phyloP scores from a whole-genome alignment of 2,113 vertebrate genomes.

The Takifugu flavidus region DNA sequence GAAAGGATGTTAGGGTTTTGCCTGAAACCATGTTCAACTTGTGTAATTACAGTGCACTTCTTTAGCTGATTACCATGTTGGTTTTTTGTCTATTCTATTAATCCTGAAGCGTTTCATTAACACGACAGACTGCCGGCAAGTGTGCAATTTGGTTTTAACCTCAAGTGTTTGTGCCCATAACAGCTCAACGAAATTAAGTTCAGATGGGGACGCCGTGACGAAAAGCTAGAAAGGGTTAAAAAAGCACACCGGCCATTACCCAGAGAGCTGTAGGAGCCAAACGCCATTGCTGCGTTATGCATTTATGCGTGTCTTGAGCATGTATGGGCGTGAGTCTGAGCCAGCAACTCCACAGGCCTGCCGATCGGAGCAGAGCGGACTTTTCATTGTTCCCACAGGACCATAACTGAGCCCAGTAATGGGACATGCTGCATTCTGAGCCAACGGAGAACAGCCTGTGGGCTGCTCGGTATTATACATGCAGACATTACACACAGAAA shows the following conservation, averaged over 20 bases:
- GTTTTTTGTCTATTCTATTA: constrained; percentile 63
- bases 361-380: constrained; percentile 60
- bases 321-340: constrained; percentile 27
- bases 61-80: constrained; percentile 65
- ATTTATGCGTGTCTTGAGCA: constrained; percentile 45
- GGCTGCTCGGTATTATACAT: constrained; percentile 52
- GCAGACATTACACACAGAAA: constrained; percentile 36
- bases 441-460: constrained; percentile 62
- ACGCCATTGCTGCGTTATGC: constrained; percentile 42
- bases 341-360: constrained; percentile 52
- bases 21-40: constrained; percentile 58
- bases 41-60: constrained; percentile 60
- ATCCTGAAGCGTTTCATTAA: constrained; percentile 68
- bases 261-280: constrained; percentile 42
- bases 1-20: constrained; percentile 56
- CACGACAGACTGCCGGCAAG: constrained; percentile 55
- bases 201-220: constrained; percentile 9
- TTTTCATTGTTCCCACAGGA: constrained; percentile 68
- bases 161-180: constrained; percentile 50
- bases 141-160: constrained; percentile 60
- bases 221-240: constrained; percentile 23
- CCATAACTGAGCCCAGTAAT: constrained; percentile 53
- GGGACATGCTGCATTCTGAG: constrained; percentile 61
- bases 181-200: constrained; percentile 43
- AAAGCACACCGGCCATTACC: constrained; percentile 39